A percentile compares a stretch with the other conserved stretches of the same genome.
These are phyloP conservation scores for Drosophila lacteicornis DNA, from an alignment of 1,140 invertebrate species.

Conservation along the genomic window DNA sequence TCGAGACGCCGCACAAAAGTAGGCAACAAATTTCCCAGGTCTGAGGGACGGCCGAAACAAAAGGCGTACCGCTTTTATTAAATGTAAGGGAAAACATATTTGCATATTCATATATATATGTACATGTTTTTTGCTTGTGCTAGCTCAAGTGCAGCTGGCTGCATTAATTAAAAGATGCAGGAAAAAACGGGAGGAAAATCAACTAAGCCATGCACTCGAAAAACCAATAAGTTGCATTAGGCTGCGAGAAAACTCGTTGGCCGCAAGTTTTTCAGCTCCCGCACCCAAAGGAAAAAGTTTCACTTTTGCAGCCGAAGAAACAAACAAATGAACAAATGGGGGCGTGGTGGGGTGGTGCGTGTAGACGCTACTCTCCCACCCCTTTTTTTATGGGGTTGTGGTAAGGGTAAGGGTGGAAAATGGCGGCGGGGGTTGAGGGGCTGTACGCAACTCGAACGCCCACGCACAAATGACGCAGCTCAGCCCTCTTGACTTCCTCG, in stretches of 20 bases:
- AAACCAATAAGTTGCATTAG: conserved; percentile 78
- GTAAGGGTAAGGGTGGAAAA: conserved; percentile 14
- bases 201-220: conserved; percentile 57
- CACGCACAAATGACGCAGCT: conserved; percentile 67
- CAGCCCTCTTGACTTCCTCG: conserved; percentile 31
- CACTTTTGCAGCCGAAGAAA: conserved; percentile 47
- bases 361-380: neutral
- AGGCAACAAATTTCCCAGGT: conserved; percentile 40
- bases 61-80: conserved; percentile 28
- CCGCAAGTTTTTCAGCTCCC: conserved; percentile 46
- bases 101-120: neutral
- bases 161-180: conserved; percentile 70
- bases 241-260: conserved; percentile 36
- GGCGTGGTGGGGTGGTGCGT: neutral
- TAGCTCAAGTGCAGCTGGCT: conserved; percentile 29
- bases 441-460: conserved; percentile 56
- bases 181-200: conserved; percentile 46
- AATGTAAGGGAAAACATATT: conserved; percentile 2
- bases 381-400: neutral
- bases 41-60: conserved; percentile 34
- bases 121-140: conserved; percentile 2
- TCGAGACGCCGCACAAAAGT: conserved; percentile 53
- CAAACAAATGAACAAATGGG: conserved; percentile 39
- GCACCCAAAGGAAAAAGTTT: conserved; percentile 57
- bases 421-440: conserved; percentile 9